Percentiles rank a stretch among this genome's conserved stretches.
Evolutionary conservation across 2,888 invertebrate genomes (phyloP).

Genomic region (Noctua janthina): DNA sequence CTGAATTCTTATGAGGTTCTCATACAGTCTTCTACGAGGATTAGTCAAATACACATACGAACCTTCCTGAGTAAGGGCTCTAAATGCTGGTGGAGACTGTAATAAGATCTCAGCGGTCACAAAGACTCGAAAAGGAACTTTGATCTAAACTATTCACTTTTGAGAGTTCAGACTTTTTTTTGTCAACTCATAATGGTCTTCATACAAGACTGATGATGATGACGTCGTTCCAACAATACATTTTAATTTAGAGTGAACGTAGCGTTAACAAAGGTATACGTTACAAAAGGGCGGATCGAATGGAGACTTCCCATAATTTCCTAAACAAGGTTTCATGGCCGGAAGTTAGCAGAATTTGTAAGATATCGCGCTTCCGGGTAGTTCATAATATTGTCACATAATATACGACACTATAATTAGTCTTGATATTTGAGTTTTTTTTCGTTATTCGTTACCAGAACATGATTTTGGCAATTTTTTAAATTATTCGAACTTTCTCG

Average conservation of each 20-base stretch:
- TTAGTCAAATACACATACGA: neutral
- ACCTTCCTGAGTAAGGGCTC: too few species aligned
- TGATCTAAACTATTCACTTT: neutral
- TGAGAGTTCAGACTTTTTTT: neutral
- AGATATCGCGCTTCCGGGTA: slow-evolving; percentile 88
- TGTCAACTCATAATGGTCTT: neutral
- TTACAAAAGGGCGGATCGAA: slow-evolving; percentile 81
- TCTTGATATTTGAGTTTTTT: slow-evolving; percentile 73
- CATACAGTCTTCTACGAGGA: neutral
- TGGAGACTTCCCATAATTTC: slow-evolving; percentile 85
- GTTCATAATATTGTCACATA: slow-evolving; percentile 76
- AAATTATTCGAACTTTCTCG: neutral
- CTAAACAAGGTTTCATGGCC: slow-evolving; percentile 84
- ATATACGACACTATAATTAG: slow-evolving; percentile 26
- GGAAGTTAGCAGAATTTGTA: slow-evolving; percentile 88
- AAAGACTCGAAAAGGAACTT: neutral
- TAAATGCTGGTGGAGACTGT: neutral
- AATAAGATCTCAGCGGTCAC: neutral
- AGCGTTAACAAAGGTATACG: slow-evolving; percentile 69
- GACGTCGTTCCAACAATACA: slow-evolving; percentile 13
- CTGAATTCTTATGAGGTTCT: neutral
- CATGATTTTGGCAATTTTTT: neutral
- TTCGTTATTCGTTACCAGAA: neutral
- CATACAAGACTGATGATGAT: slow-evolving; percentile 33
- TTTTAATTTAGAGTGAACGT: slow-evolving; percentile 56